Base-by-base conservation (phyloP, 2,113 vertebrate genomes). In the Actenoides lindsayi region DNA sequence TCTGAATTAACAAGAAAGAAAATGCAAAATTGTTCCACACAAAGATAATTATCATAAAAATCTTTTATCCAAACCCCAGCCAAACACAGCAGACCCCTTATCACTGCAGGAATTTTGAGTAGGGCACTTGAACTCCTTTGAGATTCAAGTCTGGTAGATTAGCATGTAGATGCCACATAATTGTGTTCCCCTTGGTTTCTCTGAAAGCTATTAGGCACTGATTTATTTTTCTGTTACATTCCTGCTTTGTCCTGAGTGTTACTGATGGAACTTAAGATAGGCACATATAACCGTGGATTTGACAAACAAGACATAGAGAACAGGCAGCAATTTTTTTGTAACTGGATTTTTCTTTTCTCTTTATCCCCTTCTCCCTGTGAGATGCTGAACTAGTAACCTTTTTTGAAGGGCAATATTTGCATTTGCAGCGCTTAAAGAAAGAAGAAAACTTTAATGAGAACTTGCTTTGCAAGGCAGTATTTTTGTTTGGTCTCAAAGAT, bases 111-210 rank as follows among this genome's bases (percentile, higher is more conserved):
- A 98, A 99, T 99, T 99, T 98, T 98, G 98, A 98, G 98, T 98
- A 96, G 98, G 98, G 98, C 98, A 98, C 98, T 98, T 97, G 98
- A 98, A 98, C 97, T 98, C 99, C 98, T 99, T 97, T 86, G 98
- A 98, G 99, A 98, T 97, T 97, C 97, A 95, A 98, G 98, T 98
- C 98, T 98, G 98, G 98, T 97, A 99, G 99, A 99, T 99, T 99
- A 99, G 99, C 98, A 98, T 98, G 98, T 98, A 98, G 99, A 99
- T 98, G 98, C 98, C 98, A 98, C 98, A 98, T 99, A 99, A 99
- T 99, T 99, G 99, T 98, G 98, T 99, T 99, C 98, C 98, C 98
- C 98, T 98, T 97, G 97, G 98, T 97, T 98, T 96, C 98, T 98
- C 97, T 98, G 98, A 98, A 98, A 99, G 98, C 99, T 98, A 99